A percentile compares a stretch with the other conserved stretches of the same genome.
Conservation (phyloP, 37 sponge, comb jelly and placozoan genomes). For the Crambe crambe region DNA sequence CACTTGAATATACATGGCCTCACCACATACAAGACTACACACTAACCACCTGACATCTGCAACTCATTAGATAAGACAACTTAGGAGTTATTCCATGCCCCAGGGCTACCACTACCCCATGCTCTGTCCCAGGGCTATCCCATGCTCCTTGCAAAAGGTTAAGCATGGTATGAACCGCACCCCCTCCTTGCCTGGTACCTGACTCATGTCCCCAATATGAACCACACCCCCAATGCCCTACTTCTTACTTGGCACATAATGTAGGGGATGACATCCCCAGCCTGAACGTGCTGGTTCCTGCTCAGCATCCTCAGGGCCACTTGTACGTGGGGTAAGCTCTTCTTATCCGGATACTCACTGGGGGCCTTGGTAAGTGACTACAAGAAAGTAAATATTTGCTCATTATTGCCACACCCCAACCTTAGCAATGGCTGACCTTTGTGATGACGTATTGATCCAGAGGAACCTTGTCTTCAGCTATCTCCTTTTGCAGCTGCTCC, state of each 20-base stretch:
- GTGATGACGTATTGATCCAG: constrained; percentile 80
- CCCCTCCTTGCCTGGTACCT: too few relatives aligned
- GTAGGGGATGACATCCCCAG: constrained; percentile 96
- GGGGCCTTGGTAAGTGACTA: constrained; percentile 90
- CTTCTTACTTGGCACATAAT: constrained; percentile 79
- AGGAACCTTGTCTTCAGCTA: constrained; percentile 33
- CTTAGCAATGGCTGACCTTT: constrained; percentile 46
- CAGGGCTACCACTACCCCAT: too few relatives aligned
- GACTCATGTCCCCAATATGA: too few relatives aligned
- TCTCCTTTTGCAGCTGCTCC: constrained; percentile 36
- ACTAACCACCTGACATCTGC: too few relatives aligned
- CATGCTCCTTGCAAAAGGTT: too few relatives aligned
- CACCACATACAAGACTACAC: too few relatives aligned
- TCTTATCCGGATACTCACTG: constrained; percentile 90
- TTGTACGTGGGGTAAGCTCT: constrained; percentile 89
- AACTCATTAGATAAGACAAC: too few relatives aligned
- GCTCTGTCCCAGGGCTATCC: too few relatives aligned
- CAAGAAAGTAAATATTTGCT: background rate
- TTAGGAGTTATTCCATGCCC: too few relatives aligned
- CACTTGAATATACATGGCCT: too few relatives aligned
- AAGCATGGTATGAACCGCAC: too few relatives aligned
- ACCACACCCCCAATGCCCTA: too few relatives aligned
- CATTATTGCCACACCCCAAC: background rate
- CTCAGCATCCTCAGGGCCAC: constrained; percentile 88
- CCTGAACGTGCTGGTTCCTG: constrained; percentile 63